phyloP scores from a whole-genome alignment of 2,113 vertebrate species.

The Catharus fuscescens region DNA sequence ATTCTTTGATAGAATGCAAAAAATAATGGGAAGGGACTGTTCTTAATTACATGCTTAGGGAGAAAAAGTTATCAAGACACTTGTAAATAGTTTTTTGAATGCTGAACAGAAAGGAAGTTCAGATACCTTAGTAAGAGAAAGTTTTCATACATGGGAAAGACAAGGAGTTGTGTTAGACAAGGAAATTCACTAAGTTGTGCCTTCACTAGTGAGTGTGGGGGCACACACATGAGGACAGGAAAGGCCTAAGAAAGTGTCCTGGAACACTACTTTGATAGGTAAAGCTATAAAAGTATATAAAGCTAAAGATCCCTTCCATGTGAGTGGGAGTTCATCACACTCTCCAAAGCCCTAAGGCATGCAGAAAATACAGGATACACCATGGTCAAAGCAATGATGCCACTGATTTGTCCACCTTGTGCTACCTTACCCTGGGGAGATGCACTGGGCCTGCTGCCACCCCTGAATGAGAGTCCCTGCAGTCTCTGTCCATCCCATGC shows the following conservation, averaged over 20 bases:
- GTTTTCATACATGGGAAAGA: background rate
- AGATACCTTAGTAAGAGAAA: background rate
- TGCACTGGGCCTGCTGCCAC: background rate
- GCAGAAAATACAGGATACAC: background rate
- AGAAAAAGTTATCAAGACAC: background rate
- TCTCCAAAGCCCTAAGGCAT: background rate
- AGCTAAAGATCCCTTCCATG: background rate
- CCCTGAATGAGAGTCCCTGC: background rate
- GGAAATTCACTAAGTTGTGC: background rate
- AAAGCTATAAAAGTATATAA: background rate
- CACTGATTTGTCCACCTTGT: background rate
- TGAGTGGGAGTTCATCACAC: background rate
- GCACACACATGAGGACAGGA: background rate
- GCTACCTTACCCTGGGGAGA: background rate
- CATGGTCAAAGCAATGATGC: accelerated
- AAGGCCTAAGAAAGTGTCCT: background rate
- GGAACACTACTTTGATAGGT: background rate
- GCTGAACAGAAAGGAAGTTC: background rate
- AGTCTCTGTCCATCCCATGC: accelerated
- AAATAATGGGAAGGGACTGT: background rate
- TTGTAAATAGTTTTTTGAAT: background rate
- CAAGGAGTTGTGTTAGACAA: background rate
- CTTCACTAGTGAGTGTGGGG: background rate
- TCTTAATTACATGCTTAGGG: background rate
- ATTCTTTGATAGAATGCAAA: background rate